phyloP scores from a whole-genome alignment of 2,888 invertebrate genomes.

The Oscheius sp. region DNA sequence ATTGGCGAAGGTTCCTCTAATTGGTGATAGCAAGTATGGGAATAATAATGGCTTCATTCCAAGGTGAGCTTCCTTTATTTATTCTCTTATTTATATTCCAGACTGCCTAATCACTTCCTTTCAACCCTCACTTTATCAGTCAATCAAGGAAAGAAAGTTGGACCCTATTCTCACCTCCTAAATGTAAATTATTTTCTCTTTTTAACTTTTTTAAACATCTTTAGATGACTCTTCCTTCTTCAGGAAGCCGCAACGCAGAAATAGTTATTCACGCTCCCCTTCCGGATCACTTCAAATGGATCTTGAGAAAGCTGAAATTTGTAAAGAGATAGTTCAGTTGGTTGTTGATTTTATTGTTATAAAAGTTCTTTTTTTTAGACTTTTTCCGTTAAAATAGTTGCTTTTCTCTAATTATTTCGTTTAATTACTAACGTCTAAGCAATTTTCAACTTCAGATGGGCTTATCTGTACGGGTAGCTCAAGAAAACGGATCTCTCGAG shows the following conservation, averaged over 20 bases:
- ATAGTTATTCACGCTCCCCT: slow-evolving; percentile 15
- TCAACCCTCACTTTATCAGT: not conserved
- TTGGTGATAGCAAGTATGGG: slow-evolving; percentile 22
- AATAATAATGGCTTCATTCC: not conserved
- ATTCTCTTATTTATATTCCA: not conserved
- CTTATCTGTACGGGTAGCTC: not conserved
- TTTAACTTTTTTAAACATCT: not conserved
- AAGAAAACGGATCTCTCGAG: not conserved
- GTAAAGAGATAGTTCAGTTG: not conserved
- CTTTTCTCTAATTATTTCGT: not conserved
- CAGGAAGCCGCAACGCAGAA: too few species aligned
- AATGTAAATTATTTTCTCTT: slow-evolving; percentile 8
- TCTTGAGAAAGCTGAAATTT: slow-evolving; percentile 5
- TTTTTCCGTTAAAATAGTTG: not conserved
- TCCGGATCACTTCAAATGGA: slow-evolving; percentile 16
- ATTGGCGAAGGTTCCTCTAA: slow-evolving; percentile 13
- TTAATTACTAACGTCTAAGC: too few species aligned
- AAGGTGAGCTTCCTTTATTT: not conserved
- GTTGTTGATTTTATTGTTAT: slow-evolving; percentile 9
- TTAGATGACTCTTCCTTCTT: not conserved
- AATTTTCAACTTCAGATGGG: not conserved
- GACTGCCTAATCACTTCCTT: slow-evolving; percentile 2
- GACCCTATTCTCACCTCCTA: slow-evolving; percentile 11
- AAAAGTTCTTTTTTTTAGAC: not conserved
- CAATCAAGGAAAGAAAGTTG: slow-evolving; percentile 21